A percentile compares a stretch with the other conserved stretches of the same genome.
These are phyloP conservation scores for Hydrochoerus hydrochaeris DNA, from an alignment of 2,113 vertebrate species.

Conservation along the genomic window DNA sequence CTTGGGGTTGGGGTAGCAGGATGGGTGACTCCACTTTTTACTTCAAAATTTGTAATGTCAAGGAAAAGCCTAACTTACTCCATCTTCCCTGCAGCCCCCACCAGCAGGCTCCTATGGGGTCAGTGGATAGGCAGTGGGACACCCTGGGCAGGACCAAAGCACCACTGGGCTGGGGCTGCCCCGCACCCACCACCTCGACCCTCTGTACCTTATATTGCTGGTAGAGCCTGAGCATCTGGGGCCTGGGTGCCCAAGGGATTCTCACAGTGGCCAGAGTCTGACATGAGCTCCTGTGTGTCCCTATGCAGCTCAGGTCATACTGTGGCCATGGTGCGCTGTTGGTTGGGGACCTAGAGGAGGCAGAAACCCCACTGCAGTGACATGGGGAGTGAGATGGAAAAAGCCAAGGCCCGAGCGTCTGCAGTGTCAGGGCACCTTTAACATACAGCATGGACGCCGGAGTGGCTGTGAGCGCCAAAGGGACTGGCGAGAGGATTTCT, in stretches of 20 bases:
- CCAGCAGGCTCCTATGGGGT: background rate
- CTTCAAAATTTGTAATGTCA: background rate
- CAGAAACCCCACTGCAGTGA: background rate
- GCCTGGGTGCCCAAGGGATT: background rate
- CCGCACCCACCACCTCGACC: background rate
- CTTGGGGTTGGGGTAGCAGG: background rate
- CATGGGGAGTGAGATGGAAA: fast-evolving
- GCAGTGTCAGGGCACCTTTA: background rate
- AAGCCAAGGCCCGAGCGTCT: background rate
- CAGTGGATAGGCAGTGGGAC: background rate
- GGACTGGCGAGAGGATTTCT: background rate
- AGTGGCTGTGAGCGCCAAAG: background rate
- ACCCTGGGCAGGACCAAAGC: background rate
- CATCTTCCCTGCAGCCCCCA: background rate
- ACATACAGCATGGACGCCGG: fast-evolving
- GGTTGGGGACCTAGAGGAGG: background rate
- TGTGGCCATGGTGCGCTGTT: background rate
- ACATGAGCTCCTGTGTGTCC: background rate
- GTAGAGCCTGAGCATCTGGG: background rate
- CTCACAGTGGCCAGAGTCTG: background rate
- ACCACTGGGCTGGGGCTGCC: too few relatives aligned
- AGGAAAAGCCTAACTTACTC: background rate
- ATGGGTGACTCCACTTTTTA: background rate
- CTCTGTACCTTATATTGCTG: background rate
- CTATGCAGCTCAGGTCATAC: background rate